Evolutionary conservation across 2,797 vertebrate genomes (phyloP), one percentile per base, ranked within the genome.

Genomic region (Scolopax rusticola): DNA sequence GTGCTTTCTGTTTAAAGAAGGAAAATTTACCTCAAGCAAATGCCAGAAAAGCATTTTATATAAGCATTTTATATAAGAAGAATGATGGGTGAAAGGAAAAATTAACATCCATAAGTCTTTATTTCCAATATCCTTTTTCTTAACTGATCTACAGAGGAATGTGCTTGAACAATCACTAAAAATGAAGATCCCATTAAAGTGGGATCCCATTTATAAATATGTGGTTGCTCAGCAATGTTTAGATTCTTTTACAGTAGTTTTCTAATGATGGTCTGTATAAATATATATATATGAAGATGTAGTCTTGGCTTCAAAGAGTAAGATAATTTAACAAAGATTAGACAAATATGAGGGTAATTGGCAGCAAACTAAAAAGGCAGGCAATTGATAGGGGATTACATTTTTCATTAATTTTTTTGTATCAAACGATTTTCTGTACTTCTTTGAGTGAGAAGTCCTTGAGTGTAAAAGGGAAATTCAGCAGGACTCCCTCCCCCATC

Each of bases 351-450:
- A 56, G 3, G 2, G 5, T 4, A 69, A 79, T 36, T 41, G 2
- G 1, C 28, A 88, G 15, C 11, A 70, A 51, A 77, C 1, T 50
- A 11, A 38, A 70, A 80, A 63, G 12, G 21, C 6, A 48, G 8
- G 57, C 1, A 24, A 14, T 7, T 56, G 38, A 33, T 41, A 4
- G 0, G 3, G 3, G 8, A 25, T 38, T 53, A 57, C 0, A 11
- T 69, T 73, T 87, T 71, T 59, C 9, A 14, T 51, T 89, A 23
- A 4, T 13, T 38, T 75, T 54, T 47, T 9, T n/a, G 3, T 76
- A 20, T 18, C 24, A 7, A 78, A 51, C 1, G 50, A 27, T 69
- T 68, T 38, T 25, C 24, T 53, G 13, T 2, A 20, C 3, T 36
- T 51, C 27, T 33, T 54, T 25, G 9, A 41, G 7, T n/a, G 8